Evolutionary conservation across 2,113 vertebrate species (phyloP).

Genomic region (Phyllopteryx taeniolatus): DNA sequence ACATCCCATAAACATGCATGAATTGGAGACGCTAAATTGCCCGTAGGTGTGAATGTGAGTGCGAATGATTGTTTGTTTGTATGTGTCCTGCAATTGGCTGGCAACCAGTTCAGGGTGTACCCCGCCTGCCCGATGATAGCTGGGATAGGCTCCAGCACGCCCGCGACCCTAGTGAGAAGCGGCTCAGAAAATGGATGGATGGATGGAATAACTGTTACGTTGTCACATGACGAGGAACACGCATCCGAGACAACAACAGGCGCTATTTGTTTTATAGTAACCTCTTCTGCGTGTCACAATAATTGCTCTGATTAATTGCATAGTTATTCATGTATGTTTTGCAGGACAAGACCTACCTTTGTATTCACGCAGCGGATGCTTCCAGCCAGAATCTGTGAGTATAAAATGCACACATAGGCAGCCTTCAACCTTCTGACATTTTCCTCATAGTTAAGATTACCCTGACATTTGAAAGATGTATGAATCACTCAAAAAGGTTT

Average conservation of each 20-base stretch:
- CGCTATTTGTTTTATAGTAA: neutral
- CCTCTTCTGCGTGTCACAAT: neutral
- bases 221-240: neutral
- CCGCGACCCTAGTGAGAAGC: too few relatives aligned
- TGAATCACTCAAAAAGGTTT: slow-evolving; percentile 22
- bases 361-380: slow-evolving; percentile 82
- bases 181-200: too few relatives aligned
- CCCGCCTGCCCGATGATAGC: too few relatives aligned
- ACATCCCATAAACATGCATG: too few relatives aligned
- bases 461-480: neutral
- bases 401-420: neutral
- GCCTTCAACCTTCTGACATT: neutral
- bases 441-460: neutral
- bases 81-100: too few relatives aligned
- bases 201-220: neutral
- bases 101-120: too few relatives aligned
- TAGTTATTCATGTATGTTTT: slow-evolving; percentile 17
- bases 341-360: slow-evolving; percentile 86
- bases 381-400: slow-evolving; percentile 86
- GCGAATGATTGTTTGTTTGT: too few relatives aligned
- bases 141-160: too few relatives aligned
- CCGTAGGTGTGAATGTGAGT: too few relatives aligned
- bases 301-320: neutral
- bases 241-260: neutral
- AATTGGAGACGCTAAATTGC: too few relatives aligned